Base-by-base conservation (phyloP, 92 coral and sea anemone genomes). In the Umimayanthus kanabou region DNA sequence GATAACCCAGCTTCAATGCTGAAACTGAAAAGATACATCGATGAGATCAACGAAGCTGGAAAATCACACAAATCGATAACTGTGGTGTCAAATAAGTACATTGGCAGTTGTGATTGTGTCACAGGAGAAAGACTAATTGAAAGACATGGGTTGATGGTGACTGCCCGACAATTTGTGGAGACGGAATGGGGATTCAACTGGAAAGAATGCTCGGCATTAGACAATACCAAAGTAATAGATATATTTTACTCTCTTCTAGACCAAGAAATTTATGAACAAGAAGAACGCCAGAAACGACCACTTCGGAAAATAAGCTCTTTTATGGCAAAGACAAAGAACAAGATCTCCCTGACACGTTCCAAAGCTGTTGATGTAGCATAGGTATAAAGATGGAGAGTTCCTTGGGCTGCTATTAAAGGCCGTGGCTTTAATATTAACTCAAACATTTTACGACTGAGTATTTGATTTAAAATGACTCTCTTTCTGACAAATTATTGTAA, bases 11-110 rank as follows among this genome's bases (percentile, higher is more conserved):
- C 85, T 26, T 94, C 98, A 1, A 90, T 96, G 57, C 71, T 50
- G 53, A 90, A 91, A 85, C 85, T 96, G 3, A 91, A 91, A 66
- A 92, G 98, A 71, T 95, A 96, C 85, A 88, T 94, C 49, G 87
- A 88, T 9, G 98, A 96, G 79, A 92, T 96, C 39, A 85, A 90
- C 11, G 92, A 93, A 72, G 70, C 70, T 69, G 89, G 88, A 16
- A 50, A 49, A 15, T 85, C 49, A 20, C 82, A 73, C 5, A 87
- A 80, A 45, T 96, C 98, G 14, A 91, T 94, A n/a, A 75, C 90
- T 14, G 90, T 72, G 42, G 74, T 80, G 4, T 80, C 90, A 15
- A 86, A 88, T 64, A 55, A 25, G 39, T 30, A 30, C 69, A 28
- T 42, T 6, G 25, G 10, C 23, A 2, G n/a, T 1, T 77, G 86